Evolutionary conservation across 2,888 invertebrate genomes (phyloP), one percentile per base, ranked within the genome.

Genomic region (Chydorus sphaericus): DNA sequence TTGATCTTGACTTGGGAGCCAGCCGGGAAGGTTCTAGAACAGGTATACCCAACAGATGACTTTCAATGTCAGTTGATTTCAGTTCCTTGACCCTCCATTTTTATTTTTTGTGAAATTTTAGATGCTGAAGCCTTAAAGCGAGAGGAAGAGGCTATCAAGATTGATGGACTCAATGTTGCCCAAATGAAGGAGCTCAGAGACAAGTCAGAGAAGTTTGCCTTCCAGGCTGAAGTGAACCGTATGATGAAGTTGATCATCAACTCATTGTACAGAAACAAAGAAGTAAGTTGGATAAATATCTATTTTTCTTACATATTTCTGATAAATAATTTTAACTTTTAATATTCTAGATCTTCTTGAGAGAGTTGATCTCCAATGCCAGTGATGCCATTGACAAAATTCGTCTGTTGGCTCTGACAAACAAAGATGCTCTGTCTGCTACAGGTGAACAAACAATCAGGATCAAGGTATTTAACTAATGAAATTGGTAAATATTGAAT

Each of bases 221-320:
- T 79, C 69, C 77, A 79, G 65, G 94, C 98, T 1, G 98, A 98
- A 75, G 98, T 99, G 39, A 94, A 94, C 74, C 85, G 97, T 58
- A 96, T 99, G 94, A 99, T 98, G 98, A 99, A 98, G 72, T 80
- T 98, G 58, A 98, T 98, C 71, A 99, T 99, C 69, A 99, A 99
- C 75, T 98, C 98, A 8, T 76, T 98, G 8, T 98, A 98, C 73
- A 81, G 93, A 65, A 98, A 99, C 72, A 98, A 98, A 74, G 98
- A 99, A 77, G 86, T 84, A 66, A 63, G 66, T 18, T 8, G 3
- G 29, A 11, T 31, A 57, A 23, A 37, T 48, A 3, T 10, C 18
- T 26, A 30, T 53, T 23, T 14, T 50, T 10, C 11, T 51, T 26
- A 16, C n/a, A 33, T 5, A 28, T 30, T 31, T 10, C 23, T 18